phyloP scores from a whole-genome alignment of 2,888 invertebrate species.

The Eledone cirrhosa region DNA sequence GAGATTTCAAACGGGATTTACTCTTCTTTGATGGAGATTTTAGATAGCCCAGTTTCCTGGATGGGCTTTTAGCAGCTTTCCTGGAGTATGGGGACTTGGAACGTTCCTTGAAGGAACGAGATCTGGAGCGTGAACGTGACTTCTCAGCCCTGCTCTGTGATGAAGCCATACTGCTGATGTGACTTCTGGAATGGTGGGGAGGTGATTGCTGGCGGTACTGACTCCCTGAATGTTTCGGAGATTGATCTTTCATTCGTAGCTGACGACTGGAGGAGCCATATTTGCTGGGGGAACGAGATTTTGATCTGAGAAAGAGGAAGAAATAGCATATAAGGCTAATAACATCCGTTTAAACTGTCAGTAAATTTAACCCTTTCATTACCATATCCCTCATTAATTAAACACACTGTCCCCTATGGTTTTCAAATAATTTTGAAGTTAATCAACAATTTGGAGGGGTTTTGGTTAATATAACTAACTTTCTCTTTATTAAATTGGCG shows the following conservation, averaged over 20 bases:
- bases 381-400: too few relatives aligned
- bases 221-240: background rate
- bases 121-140: slow-evolving; percentile 15
- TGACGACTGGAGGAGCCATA: background rate
- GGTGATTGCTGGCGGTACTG: background rate
- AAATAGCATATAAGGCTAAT: background rate
- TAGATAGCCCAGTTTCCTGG: slow-evolving; percentile 4
- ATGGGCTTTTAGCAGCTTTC: background rate
- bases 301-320: background rate
- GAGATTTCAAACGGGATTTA: slow-evolving; percentile 10
- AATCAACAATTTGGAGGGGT: too few relatives aligned
- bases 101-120: background rate
- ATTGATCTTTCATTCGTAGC: background rate
- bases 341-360: background rate
- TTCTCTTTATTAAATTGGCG: too few relatives aligned
- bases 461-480: too few relatives aligned
- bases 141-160: background rate
- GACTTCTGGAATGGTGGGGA: background rate
- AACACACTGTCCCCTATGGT: too few relatives aligned
- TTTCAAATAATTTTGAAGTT: too few relatives aligned
- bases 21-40: slow-evolving; percentile 12
- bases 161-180: background rate
- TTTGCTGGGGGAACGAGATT: background rate
- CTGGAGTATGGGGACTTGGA: slow-evolving; percentile 7
- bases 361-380: too few relatives aligned